These are phyloP conservation scores for Periophthalmodon schlosseri DNA, from an alignment of 2,113 vertebrate genomes.

Conservation along the genomic window DNA sequence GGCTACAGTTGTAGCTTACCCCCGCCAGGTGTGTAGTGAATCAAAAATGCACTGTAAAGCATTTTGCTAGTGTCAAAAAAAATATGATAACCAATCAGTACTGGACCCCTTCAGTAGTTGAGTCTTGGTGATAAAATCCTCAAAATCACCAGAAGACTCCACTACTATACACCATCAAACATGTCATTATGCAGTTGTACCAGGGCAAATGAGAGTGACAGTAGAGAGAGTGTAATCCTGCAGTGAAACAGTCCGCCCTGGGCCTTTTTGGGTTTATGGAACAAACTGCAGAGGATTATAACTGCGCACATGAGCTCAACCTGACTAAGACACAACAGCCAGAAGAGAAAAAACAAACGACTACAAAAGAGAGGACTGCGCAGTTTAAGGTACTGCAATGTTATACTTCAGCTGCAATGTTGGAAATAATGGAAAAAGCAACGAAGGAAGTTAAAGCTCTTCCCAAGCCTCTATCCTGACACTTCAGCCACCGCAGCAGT, in stretches of 20 bases:
- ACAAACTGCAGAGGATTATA: slow-evolving; percentile 63
- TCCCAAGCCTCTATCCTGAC: no score
- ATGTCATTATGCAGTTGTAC: not conserved
- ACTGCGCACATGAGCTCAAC: slow-evolving; percentile 17
- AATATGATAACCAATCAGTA: no score
- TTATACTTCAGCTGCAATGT: not conserved
- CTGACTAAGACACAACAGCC: slow-evolving; percentile 19
- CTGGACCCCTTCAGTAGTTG: no score
- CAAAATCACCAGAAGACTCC: no score
- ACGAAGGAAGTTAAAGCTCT: no score
- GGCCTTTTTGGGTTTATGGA: slow-evolving; percentile 63
- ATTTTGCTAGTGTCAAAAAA: no score
- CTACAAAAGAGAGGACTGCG: not conserved
- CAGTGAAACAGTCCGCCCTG: slow-evolving; percentile 38
- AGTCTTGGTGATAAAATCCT: no score
- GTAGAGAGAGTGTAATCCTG: slow-evolving; percentile 50
- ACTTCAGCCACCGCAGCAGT: no score
- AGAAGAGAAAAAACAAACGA: slow-evolving; percentile 9
- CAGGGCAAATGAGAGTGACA: slow-evolving; percentile 26
- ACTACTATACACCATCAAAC: not conserved
- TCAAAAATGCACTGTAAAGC: no score
- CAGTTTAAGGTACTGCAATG: not conserved
- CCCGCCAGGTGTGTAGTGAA: no score
- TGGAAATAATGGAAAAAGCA: not conserved
- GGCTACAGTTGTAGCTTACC: no score